These are phyloP conservation scores for Agrotis clavis DNA, from an alignment of 2,888 invertebrate genomes.

Conservation along the genomic window DNA sequence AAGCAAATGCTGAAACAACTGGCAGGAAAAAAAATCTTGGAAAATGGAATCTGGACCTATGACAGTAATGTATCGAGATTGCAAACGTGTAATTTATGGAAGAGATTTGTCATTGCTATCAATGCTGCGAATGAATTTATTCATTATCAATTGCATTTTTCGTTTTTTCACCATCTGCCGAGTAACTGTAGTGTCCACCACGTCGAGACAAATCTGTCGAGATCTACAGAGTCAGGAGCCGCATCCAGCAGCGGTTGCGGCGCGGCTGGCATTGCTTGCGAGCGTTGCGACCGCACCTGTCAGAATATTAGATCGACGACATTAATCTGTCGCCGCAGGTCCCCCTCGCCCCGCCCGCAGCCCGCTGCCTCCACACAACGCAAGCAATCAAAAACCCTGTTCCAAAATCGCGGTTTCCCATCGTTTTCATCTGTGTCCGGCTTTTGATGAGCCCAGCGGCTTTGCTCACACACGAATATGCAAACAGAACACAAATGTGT, in stretches of 20 bases:
- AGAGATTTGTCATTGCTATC: neutral
- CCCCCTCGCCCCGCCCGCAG: conserved; percentile 25
- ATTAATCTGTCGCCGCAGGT: conserved; percentile 82
- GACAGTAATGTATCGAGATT: neutral
- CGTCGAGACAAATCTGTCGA: neutral
- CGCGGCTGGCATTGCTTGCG: conserved; percentile 39
- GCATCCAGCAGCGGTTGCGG: conserved; percentile 45
- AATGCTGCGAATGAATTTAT: too few species aligned
- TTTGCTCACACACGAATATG: conserved; percentile 6
- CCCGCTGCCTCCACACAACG: conserved; percentile 51
- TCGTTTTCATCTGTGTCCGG: conserved; percentile 83
- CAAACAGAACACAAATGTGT: neutral
- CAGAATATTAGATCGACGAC: conserved; percentile 87
- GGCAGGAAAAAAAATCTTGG: neutral
- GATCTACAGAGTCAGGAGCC: conserved; percentile 37
- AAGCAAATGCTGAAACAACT: neutral
- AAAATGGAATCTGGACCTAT: neutral
- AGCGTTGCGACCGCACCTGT: conserved; percentile 78
- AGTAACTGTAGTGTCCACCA: neutral
- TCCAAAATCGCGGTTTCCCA: conserved; percentile 82
- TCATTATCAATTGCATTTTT: neutral
- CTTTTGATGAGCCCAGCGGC: conserved; percentile 65
- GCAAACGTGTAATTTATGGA: neutral
- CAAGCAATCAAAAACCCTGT: conserved; percentile 85
- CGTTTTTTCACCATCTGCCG: neutral